phyloP scores from a whole-genome alignment of 2,797 vertebrate genomes.

The Rhinatrema bivittatum region DNA sequence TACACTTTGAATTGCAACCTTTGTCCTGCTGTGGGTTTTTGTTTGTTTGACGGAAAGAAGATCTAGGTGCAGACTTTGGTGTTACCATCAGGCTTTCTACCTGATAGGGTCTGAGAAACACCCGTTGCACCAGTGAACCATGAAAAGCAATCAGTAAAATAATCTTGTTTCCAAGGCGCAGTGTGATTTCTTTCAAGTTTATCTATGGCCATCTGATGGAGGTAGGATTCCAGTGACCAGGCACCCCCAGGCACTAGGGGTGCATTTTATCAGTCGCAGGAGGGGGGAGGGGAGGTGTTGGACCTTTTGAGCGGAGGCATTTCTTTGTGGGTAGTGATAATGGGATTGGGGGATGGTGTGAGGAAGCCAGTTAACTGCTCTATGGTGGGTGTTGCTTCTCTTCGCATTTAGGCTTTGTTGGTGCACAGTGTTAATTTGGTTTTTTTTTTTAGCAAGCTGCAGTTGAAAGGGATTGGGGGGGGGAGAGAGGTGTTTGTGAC shows the following conservation, averaged over 20 bases:
- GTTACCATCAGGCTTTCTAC: too few relatives aligned
- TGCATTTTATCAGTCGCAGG: constrained; percentile 17
- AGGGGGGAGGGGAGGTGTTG: constrained; percentile 1
- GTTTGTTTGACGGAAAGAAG: too few relatives aligned
- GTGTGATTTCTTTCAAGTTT: too few relatives aligned
- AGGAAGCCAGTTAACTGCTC: neutral
- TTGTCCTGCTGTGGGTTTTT: too few relatives aligned
- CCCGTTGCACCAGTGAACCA: too few relatives aligned
- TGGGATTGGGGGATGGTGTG: neutral
- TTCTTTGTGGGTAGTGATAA: neutral
- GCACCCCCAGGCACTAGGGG: neutral
- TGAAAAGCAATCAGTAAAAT: too few relatives aligned
- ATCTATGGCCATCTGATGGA: too few relatives aligned
- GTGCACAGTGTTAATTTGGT: fast-evolving
- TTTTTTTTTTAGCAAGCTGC: neutral
- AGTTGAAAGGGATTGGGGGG: constrained; percentile 19
- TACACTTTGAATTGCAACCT: too few relatives aligned
- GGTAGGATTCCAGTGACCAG: too few relatives aligned
- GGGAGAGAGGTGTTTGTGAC: constrained; percentile 27
- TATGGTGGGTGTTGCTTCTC: neutral
- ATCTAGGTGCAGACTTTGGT: too few relatives aligned
- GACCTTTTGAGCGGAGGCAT: neutral
- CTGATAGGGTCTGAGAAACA: too few relatives aligned
- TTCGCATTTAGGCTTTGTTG: fast-evolving
- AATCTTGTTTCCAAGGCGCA: too few relatives aligned